Evolutionary conservation across 2,888 invertebrate species (phyloP).

Genomic region (Sesia apiformis): DNA sequence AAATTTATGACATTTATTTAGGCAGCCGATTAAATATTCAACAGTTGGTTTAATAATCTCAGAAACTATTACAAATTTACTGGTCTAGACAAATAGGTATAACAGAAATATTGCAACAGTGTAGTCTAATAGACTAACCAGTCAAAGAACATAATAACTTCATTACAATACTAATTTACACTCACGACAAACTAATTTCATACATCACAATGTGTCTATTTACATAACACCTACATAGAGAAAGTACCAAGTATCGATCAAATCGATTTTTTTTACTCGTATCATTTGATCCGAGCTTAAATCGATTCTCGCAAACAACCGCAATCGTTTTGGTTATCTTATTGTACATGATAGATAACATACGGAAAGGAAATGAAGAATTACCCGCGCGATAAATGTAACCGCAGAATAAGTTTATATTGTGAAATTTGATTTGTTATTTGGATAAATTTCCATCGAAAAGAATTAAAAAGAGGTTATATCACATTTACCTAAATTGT

Average conservation of each 20-base stretch:
- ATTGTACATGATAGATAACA: slow-evolving; percentile 52
- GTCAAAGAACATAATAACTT: neutral
- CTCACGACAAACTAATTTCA: slow-evolving; percentile 6
- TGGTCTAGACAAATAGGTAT: too few relatives aligned
- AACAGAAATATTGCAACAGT: too few relatives aligned
- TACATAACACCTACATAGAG: slow-evolving; percentile 3
- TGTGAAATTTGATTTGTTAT: neutral
- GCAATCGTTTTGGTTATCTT: slow-evolving; percentile 41
- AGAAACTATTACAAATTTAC: too few relatives aligned
- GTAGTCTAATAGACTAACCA: too few relatives aligned
- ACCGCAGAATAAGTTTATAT: slow-evolving; percentile 18
- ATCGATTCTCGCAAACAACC: slow-evolving; percentile 44
- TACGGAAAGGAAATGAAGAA: slow-evolving; percentile 41
- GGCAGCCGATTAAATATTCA: too few relatives aligned
- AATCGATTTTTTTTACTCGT: slow-evolving; percentile 44
- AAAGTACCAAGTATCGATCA: slow-evolving; percentile 17
- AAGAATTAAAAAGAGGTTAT: too few relatives aligned
- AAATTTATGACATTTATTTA: too few relatives aligned
- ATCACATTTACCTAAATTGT: too few relatives aligned
- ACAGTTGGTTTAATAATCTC: too few relatives aligned
- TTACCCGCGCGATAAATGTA: slow-evolving; percentile 15
- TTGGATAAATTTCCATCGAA: neutral
- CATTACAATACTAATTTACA: neutral
- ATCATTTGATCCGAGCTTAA: slow-evolving; percentile 29
- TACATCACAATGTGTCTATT: slow-evolving; percentile 1